Evolutionary conservation across 2,113 vertebrate species (phyloP), one percentile per base, ranked within the genome.

Genomic region (Brevimyrus niger): DNA sequence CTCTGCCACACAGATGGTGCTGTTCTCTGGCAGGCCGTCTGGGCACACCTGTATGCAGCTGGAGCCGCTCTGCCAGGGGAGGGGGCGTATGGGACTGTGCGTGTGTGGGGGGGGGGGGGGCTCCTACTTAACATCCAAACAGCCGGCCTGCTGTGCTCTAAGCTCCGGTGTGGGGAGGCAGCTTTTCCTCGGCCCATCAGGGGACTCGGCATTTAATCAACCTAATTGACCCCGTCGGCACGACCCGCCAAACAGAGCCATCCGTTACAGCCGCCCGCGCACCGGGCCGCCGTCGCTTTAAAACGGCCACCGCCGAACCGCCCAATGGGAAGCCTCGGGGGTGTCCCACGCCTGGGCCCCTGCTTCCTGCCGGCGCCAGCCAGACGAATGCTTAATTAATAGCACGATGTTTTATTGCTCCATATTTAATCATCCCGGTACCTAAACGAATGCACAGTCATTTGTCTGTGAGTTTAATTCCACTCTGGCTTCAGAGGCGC

Each of bases 61-160:
- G 88, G 88, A 46, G 73, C 27, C 51, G 50, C 23, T 84, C 50
- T 61, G 88, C 27, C 73, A 15, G 44, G 73, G 88, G 53, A 80
- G 31, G 50, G 46, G 47, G 69, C 44, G 42, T 84, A 38, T 47
- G 82, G 38, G 38, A 46, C 8, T 84, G 82, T 44, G 80, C 47
- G 82, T 47, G 76, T 38, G 35, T 44, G 38, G 38, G 76, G 21
- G 35, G 38, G 76, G 42, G 42, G 17, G 87, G 42, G 21, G 38
- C 13, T 61, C 50, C 76, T 61, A 46, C 47, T 89, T 89, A 55
- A 80, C 88, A 89, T 58, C 76, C 46, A 85, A 85, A 89, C 50
- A 61, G 80, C 76, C 15, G n/a, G 55, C 88, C 51, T 55, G 38
- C 88, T 85, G 80, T 47, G 76, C 76, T 5, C 53, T 42, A 46